phyloP scores from a whole-genome alignment of 1,140 invertebrate genomes.

The Melitaea cinxia region DNA sequence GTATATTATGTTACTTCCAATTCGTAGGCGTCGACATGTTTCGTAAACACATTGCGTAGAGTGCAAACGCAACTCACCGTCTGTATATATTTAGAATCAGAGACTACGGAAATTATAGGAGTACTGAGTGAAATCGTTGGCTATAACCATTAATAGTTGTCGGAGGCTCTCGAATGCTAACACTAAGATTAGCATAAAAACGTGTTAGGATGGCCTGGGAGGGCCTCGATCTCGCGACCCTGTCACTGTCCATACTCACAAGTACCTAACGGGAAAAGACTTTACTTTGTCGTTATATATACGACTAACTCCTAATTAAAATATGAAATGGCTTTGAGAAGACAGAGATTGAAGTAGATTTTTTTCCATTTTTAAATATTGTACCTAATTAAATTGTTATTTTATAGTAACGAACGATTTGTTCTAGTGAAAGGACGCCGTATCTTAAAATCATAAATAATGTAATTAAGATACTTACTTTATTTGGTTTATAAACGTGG shows the following conservation, averaged over 20 bases:
- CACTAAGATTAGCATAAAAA: slow-evolving; percentile 77
- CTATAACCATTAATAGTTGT: slow-evolving; percentile 76
- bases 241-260: slow-evolving; percentile 67
- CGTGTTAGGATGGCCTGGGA: slow-evolving; percentile 64
- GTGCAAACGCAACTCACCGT: slow-evolving; percentile 51
- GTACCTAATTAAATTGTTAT: too few relatives aligned
- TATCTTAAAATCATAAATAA: not conserved
- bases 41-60: slow-evolving; percentile 67
- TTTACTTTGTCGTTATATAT: slow-evolving; percentile 12
- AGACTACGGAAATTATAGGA: slow-evolving; percentile 49
- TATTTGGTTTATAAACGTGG: too few relatives aligned
- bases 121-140: slow-evolving; percentile 62
- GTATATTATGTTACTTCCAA: slow-evolving; percentile 55
- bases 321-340: too few relatives aligned
- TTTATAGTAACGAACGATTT: too few relatives aligned
- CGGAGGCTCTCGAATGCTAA: slow-evolving; percentile 64
- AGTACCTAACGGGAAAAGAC: slow-evolving; percentile 68
- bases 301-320: slow-evolving; percentile 4
- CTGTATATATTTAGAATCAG: slow-evolving; percentile 36
- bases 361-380: not conserved
- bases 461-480: not conserved
- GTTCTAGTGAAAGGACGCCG: not conserved
- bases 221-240: slow-evolving; percentile 72
- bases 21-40: slow-evolving; percentile 65
- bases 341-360: too few relatives aligned